phyloP scores from a whole-genome alignment of 2,113 vertebrate species.

The Tachycineta bicolor region DNA sequence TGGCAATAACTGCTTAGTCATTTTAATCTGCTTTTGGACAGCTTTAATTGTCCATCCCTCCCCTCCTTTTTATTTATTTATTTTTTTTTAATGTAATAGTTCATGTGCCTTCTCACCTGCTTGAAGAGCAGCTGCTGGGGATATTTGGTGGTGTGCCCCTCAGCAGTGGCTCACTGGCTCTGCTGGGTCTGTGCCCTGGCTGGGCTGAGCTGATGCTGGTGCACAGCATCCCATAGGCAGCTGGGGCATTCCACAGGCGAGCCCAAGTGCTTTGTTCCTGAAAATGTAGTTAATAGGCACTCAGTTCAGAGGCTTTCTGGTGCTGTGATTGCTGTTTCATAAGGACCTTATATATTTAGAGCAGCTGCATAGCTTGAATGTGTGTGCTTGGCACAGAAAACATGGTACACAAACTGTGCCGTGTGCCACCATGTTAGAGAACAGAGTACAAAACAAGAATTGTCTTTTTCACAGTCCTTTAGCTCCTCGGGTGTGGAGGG shows the following conservation, averaged over 20 bases:
- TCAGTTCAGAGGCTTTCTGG: not conserved
- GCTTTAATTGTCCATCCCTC: not conserved
- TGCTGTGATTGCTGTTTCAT: not conserved
- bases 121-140: not conserved
- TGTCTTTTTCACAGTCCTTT: not conserved
- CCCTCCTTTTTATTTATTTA: not conserved
- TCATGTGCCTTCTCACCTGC: not conserved
- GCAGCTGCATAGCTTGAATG: not conserved
- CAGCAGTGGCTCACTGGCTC: not conserved
- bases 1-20: constrained; percentile 15
- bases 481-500: not conserved
- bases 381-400: not conserved
- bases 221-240: not conserved
- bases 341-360: not conserved
- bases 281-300: not conserved
- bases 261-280: not conserved
- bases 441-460: not conserved
- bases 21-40: not conserved
- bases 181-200: not conserved
- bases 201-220: not conserved
- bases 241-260: not conserved
- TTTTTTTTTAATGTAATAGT: not conserved
- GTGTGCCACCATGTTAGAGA: not conserved
- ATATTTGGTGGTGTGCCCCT: not conserved
- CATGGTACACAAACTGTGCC: not conserved